Conservation (phyloP, 2,113 vertebrate genomes). For the Pelecanus crispus region DNA sequence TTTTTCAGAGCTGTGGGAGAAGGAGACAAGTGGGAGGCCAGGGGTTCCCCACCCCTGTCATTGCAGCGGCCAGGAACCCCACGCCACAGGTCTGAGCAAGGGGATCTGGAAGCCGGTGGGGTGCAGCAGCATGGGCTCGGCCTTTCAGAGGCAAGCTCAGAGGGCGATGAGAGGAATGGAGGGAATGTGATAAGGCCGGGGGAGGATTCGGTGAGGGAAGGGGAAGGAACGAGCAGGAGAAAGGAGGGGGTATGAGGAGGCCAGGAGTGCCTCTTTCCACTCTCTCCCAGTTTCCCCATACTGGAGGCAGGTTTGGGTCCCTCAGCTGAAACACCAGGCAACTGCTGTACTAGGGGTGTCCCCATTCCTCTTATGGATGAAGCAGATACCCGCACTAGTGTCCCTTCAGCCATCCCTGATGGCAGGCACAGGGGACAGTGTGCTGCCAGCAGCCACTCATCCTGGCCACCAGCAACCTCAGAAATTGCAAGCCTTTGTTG, state of each 20-base stretch:
- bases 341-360: not conserved
- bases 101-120: not conserved
- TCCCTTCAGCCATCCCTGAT: not conserved
- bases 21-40: not conserved
- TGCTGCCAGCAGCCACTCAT: not conserved
- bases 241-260: not conserved
- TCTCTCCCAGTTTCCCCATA: not conserved
- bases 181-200: slow-evolving; percentile 38
- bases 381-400: not conserved
- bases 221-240: not conserved
- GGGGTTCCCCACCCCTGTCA: not conserved
- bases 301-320: not conserved
- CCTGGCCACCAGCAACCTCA: not conserved
- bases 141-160: not conserved
- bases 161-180: slow-evolving; percentile 31
- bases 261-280: not conserved
- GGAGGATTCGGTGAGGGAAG: not conserved
- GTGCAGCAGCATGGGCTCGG: not conserved
- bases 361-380: not conserved
- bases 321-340: not conserved
- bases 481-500: not conserved
- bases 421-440: not conserved
- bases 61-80: not conserved
- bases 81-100: not conserved
- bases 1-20: not conserved